Conservation (phyloP, 2,113 vertebrate species). For the Paedocypris sp. region DNA sequence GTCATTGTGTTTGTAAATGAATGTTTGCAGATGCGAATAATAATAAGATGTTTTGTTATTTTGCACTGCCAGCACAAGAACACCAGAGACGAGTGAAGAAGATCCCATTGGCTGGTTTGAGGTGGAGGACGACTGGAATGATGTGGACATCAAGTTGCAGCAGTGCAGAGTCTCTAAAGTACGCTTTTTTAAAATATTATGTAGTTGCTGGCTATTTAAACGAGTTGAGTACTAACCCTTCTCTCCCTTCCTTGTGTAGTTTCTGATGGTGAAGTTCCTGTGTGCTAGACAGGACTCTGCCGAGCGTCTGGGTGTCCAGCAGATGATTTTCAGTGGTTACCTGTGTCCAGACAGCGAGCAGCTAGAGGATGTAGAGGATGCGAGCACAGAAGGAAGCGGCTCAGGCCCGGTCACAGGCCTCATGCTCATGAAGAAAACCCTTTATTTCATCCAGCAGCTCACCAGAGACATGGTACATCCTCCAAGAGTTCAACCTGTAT, state of each 20-base stretch:
- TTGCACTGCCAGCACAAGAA: constrained; percentile 34
- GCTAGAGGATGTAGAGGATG: constrained; percentile 57
- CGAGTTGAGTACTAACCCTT: background rate
- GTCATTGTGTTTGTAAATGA: too few species aligned
- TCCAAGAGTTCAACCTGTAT: too few species aligned
- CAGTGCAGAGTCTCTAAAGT: constrained; percentile 80
- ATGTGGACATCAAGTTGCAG: constrained; percentile 84
- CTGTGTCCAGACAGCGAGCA: constrained; percentile 58
- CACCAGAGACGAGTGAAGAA: constrained; percentile 65
- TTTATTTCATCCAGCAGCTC: constrained; percentile 88
- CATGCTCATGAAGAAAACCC: constrained; percentile 79
- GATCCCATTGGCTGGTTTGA: constrained; percentile 95
- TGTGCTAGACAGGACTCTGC: constrained; percentile 83
- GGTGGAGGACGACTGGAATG: constrained; percentile 92
- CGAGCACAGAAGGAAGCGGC: constrained; percentile 44
- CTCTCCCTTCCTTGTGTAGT: constrained; percentile 53
- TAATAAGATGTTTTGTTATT: too few species aligned
- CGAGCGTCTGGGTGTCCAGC: constrained; percentile 84
- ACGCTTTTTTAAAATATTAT: constrained; percentile 31
- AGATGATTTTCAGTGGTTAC: constrained; percentile 78
- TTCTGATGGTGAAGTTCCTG: constrained; percentile 95
- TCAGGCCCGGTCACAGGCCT: constrained; percentile 61
- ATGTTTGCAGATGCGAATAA: background rate
- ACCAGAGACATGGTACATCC: constrained; percentile 78
- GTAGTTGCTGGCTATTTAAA: too few species aligned